phyloP scores from a whole-genome alignment of 2,113 vertebrate species.

The Echinops telfairi region DNA sequence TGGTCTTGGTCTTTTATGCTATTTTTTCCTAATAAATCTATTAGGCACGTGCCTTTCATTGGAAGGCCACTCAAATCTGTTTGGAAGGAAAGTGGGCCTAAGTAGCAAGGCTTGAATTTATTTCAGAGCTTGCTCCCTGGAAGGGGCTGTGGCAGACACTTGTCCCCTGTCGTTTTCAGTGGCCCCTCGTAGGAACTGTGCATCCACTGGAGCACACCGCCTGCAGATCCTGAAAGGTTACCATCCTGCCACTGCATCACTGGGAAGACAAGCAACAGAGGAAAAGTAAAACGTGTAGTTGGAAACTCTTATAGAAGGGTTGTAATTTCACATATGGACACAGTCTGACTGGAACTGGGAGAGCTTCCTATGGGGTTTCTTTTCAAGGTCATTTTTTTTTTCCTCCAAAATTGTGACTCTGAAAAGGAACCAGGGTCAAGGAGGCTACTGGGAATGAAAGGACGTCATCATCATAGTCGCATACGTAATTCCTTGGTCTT shows the following conservation, averaged over 20 bases:
- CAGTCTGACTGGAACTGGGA: slow-evolving; percentile 27
- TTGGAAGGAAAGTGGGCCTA: slow-evolving; percentile 34
- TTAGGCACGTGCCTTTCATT: not conserved
- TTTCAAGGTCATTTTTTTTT: slow-evolving; percentile 63
- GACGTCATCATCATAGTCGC: slow-evolving; percentile 3
- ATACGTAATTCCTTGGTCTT: not conserved
- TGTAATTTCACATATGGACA: slow-evolving; percentile 52
- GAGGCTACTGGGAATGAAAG: slow-evolving; percentile 31
- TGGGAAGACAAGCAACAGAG: slow-evolving; percentile 30
- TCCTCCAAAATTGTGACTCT: slow-evolving; percentile 6
- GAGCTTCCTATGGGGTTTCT: slow-evolving; percentile 35
- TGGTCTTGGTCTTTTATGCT: slow-evolving; percentile 14
- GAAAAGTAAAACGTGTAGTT: slow-evolving; percentile 60
- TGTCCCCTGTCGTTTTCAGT: not conserved
- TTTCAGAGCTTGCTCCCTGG: not conserved
- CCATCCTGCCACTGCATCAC: slow-evolving; percentile 11
- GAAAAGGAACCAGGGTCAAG: not conserved
- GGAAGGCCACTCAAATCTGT: slow-evolving; percentile 28
- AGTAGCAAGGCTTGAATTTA: slow-evolving; percentile 34
- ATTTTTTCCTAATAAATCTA: not conserved
- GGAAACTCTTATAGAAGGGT: slow-evolving; percentile 41
- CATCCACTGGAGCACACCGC: not conserved
- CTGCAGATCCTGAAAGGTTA: not conserved
- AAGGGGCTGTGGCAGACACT: not conserved
- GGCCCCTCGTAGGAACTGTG: not conserved